Percentiles rank a stretch among this genome's conserved stretches.
These are phyloP conservation scores for Emydocephalus ijimae DNA, from an alignment of 2,113 vertebrate species.

Conservation along the genomic window DNA sequence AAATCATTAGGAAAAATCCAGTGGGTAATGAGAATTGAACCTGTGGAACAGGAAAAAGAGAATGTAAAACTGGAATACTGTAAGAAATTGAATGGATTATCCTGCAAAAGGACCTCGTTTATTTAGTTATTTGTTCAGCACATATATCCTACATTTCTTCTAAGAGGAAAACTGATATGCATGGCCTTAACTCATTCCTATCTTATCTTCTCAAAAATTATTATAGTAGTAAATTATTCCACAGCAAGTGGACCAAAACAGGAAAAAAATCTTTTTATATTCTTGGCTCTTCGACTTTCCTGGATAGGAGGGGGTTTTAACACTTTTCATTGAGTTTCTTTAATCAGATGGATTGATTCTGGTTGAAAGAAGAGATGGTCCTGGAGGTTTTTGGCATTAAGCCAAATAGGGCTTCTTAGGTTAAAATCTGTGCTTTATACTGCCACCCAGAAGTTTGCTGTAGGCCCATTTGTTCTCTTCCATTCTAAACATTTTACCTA, in stretches of 20 bases:
- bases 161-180: neutral
- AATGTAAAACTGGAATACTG: neutral
- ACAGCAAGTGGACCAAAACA: neutral
- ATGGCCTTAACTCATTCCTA: neutral
- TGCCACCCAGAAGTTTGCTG: neutral
- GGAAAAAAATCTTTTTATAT: neutral
- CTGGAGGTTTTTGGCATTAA: neutral
- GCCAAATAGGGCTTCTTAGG: neutral
- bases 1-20: neutral
- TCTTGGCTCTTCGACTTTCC: neutral
- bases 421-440: neutral
- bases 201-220: neutral
- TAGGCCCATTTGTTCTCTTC: neutral
- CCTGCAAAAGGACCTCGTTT: neutral
- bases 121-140: neutral
- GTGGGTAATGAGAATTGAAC: neutral
- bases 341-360: neutral
- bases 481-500: neutral
- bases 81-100: neutral
- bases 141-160: neutral
- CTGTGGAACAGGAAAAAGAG: neutral
- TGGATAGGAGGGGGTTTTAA: neutral
- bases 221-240: neutral
- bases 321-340: neutral
- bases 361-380: neutral